phyloP scores from a whole-genome alignment of 2,113 vertebrate genomes.

The Tyto alba region DNA sequence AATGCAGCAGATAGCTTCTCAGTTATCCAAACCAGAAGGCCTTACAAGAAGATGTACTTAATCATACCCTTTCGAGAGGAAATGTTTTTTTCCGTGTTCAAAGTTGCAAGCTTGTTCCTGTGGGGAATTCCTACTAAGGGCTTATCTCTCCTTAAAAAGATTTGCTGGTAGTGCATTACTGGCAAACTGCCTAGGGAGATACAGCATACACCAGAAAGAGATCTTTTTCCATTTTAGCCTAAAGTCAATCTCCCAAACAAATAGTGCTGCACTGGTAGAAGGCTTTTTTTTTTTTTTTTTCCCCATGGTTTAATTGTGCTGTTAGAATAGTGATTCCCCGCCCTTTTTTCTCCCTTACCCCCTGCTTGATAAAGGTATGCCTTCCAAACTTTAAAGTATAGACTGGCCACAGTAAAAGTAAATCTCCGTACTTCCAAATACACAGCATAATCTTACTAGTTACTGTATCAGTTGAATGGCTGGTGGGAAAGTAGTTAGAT shows the following conservation, averaged over 20 bases:
- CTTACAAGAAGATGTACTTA: background rate
- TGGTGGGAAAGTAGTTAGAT: background rate
- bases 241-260: background rate
- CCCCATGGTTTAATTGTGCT: background rate
- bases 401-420: background rate
- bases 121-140: conserved; percentile 15
- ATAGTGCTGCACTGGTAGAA: background rate
- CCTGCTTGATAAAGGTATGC: background rate
- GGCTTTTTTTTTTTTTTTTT: background rate
- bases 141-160: conserved; percentile 5
- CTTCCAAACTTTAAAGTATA: background rate
- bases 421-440: background rate
- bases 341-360: background rate
- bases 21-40: background rate
- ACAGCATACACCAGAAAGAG: background rate
- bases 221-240: background rate
- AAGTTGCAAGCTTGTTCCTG: conserved; percentile 4
- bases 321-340: background rate
- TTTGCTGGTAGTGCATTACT: conserved; percentile 1
- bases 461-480: background rate
- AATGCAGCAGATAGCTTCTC: background rate
- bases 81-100: background rate
- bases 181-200: conserved; percentile 21
- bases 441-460: background rate
- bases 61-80: background rate